Evolutionary conservation across 1,140 invertebrate genomes (phyloP).

Genomic region (Brachionus plicatilis): DNA sequence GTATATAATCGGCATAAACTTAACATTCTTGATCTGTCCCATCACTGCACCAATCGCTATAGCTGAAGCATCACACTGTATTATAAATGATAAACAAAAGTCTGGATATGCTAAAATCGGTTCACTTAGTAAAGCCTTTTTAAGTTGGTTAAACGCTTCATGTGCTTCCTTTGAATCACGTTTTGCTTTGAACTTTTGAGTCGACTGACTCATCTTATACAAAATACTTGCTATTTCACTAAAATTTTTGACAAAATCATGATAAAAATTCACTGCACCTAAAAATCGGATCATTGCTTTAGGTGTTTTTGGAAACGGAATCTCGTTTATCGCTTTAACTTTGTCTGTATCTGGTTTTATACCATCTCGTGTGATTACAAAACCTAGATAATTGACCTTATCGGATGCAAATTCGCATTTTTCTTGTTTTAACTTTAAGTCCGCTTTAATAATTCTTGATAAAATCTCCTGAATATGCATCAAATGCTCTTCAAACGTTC

Average conservation of each 20-base stretch:
- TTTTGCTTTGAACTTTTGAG: background rate
- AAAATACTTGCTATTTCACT: conserved; percentile 43
- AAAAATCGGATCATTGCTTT: conserved; percentile 51
- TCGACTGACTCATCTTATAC: background rate
- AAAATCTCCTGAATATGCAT: background rate
- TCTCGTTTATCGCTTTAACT: conserved; percentile 50
- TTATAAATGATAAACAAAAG: background rate
- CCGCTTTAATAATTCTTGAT: conserved; percentile 7
- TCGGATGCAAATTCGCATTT: conserved; percentile 41
- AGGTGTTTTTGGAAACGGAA: conserved; percentile 48
- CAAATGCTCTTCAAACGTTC: background rate
- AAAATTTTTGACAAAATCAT: conserved; percentile 46
- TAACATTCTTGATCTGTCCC: background rate
- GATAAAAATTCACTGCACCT: conserved; percentile 54
- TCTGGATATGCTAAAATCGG: background rate
- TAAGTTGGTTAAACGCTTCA: background rate
- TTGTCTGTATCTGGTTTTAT: conserved; percentile 46
- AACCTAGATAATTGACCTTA: conserved; percentile 37
- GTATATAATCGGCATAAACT: conserved; percentile 49
- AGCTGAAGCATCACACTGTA: background rate
- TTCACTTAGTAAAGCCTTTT: background rate
- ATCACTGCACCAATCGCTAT: conserved; percentile 13
- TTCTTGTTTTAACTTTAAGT: conserved; percentile 41
- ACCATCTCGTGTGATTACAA: conserved; percentile 27
- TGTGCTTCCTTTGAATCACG: background rate